A percentile compares a stretch with the other conserved stretches of the same genome.
Evolutionary conservation across 2,888 invertebrate genomes (phyloP).

Genomic region (Amphipyra berbera): DNA sequence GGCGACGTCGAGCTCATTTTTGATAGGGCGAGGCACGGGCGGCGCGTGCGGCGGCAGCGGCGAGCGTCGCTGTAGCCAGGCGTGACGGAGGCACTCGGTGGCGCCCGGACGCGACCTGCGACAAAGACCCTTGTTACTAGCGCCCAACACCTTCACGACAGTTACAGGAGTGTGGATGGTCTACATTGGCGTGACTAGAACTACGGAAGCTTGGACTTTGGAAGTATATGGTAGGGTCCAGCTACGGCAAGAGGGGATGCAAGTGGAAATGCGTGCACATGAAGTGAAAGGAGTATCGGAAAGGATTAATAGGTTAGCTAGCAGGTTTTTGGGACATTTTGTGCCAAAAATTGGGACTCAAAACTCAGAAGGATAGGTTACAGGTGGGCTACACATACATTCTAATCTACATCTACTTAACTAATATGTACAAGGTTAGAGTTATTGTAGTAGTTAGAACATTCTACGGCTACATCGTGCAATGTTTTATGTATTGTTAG

Average conservation of each 20-base stretch:
- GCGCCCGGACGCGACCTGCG: constrained; percentile 95
- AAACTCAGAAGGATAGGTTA: constrained; percentile 25
- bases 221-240: constrained; percentile 12
- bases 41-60: constrained; percentile 68
- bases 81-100: constrained; percentile 95
- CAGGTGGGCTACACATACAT: constrained; percentile 31
- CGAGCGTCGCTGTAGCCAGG: constrained; percentile 91
- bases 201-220: constrained; percentile 34
- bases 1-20: constrained; percentile 92
- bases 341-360: constrained; percentile 11
- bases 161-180: constrained; percentile 64
- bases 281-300: constrained; percentile 23
- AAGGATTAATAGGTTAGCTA: constrained; percentile 45
- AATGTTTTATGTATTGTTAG: constrained; percentile 70
- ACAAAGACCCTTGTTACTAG: constrained; percentile 89
- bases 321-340: constrained; percentile 13
- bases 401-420: constrained; percentile 52
- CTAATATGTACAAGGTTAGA: constrained; percentile 54
- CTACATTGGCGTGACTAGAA: constrained; percentile 40
- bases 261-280: constrained; percentile 51
- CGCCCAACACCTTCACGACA: constrained; percentile 80
- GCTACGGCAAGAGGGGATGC: constrained; percentile 24
- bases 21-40: constrained; percentile 73
- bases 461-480: constrained; percentile 48
- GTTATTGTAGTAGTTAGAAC: constrained; percentile 51